phyloP scores from a whole-genome alignment of 2,888 invertebrate genomes.

The Frankliniella intonsa region DNA sequence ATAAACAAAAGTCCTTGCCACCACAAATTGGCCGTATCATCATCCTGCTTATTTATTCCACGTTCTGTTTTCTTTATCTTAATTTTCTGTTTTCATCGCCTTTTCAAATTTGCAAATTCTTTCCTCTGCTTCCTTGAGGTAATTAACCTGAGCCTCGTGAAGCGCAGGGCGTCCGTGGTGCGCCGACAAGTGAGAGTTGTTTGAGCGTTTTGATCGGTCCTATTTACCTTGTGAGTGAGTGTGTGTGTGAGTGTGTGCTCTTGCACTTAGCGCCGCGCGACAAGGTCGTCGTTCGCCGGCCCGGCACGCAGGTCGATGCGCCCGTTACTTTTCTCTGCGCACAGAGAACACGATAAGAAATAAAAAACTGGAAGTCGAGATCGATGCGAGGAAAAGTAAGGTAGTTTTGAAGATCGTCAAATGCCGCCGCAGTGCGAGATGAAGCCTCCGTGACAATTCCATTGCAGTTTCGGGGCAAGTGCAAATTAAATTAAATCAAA shows the following conservation, averaged over 20 bases:
- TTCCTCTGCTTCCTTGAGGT: not conserved
- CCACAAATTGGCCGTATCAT: not conserved
- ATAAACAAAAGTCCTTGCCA: slow-evolving; percentile 20
- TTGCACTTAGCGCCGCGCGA: slow-evolving; percentile 2
- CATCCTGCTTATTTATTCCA: not conserved
- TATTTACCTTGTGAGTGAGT: too few species aligned
- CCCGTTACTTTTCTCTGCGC: not conserved
- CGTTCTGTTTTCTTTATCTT: not conserved
- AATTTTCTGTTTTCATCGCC: not conserved
- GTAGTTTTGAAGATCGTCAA: too few species aligned
- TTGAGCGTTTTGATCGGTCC: too few species aligned
- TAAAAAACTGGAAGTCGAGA: not conserved
- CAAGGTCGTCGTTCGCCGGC: not conserved
- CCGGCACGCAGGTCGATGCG: not conserved
- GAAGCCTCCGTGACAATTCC: too few species aligned
- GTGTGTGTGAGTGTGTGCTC: not conserved
- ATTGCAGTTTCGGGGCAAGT: too few species aligned
- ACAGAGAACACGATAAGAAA: not conserved
- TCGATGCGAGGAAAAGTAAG: too few species aligned
- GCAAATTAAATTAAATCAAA: too few species aligned
- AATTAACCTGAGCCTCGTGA: too few species aligned
- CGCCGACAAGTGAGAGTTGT: too few species aligned
- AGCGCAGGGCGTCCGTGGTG: too few species aligned
- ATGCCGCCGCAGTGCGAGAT: too few species aligned
- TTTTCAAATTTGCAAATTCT: not conserved